Base-by-base conservation (phyloP, 2,888 invertebrate species). In the Rhaphigaster nebulosa region DNA sequence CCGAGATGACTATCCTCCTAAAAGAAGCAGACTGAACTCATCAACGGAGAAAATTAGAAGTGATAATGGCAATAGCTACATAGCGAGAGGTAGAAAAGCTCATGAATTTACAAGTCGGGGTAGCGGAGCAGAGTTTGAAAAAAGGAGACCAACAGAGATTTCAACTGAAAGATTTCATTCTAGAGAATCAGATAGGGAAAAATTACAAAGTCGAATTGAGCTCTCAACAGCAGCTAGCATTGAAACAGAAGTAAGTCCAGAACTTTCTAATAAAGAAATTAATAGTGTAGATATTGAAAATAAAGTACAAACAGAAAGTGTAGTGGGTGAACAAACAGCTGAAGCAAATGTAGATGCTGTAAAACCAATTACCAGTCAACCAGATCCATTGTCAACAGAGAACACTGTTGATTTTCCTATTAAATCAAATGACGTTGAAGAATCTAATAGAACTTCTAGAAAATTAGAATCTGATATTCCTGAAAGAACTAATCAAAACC, bases 361-460 rank as follows among this genome's bases (percentile, higher is more conserved):
- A n/a, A 84, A 84, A 50, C 84, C 84, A 10, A 45, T 50, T n/a
- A 84, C 84, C 8, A 84, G 45, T 45, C 84, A 89, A 34, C 52
- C 89, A 29, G 89, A 56, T 29, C 41, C 88, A 34, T 45, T 76
- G 41, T 52, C 89, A 18, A 76, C 89, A 23, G 89, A 89, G 70
- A 89, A 89, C 23, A 34, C 34, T 45, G 80, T 87, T 84, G 90
- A 90, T 29, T 90, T 76, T 60, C 90, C 90, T 18, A 84, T 54
- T 34, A 89, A 50, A 50, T 50, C 70, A 38, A 90, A 90, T 84
- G 90, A 90, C 87, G 90, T 90, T 41, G 90, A 90, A 84, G 90
- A 87, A 60, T 45, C 90, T 18, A 76, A 29, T 18, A 90, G 90
- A 90, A 50, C 90, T 13, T 90, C 90, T 13, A 80, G 90, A 41